Base-by-base conservation (phyloP, 2,888 invertebrate genomes). In the Elaeidobius kamerunicus region DNA sequence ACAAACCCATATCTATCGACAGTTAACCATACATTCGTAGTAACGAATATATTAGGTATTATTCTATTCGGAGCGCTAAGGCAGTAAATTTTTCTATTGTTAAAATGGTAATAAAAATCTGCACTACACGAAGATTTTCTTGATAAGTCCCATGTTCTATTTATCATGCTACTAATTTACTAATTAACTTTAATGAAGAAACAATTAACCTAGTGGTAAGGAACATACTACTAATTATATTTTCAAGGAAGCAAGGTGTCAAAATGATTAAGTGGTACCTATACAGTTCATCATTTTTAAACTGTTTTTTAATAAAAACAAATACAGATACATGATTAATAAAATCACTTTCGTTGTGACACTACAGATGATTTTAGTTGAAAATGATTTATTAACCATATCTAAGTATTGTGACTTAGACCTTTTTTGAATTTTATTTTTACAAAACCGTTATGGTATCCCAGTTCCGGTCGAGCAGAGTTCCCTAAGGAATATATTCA, bases 131-230 rank as follows among this genome's bases (percentile, higher is more conserved):
- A 14, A 45, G 48, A 50, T 51, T 35, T 27, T n/a, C 39, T n/a
- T 23, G 52, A 50, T 52, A 56, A 56, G 35, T 52, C 52, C 52
- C 48, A 38, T 52, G 52, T 52, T 52, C 48, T 39, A 56, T 49
- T 56, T 52, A 48, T 52, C 47, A 45, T 27, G 45, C 45, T 50
- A 47, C 55, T 55, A 55, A 55, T 55, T 55, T 51, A 55, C 49
- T 52, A 52, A 49, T 56, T 56, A 56, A 49, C 52, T 39, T 45
- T 52, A 56, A 52, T 49, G 48, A 52, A 48, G 49, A 52, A 56
- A 56, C 56, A 52, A 56, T 56, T 52, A 52, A 44, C 49, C 49
- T 44, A 42, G 41, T 51, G 43, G 39, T 15, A 23, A 52, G 34
- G 34, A 51, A 48, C 51, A 40, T 36, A 38, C 35, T 17, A 40